These are phyloP conservation scores for Semicossyphus pulcher DNA, from an alignment of 2,113 vertebrate genomes.

Conservation along the genomic window DNA sequence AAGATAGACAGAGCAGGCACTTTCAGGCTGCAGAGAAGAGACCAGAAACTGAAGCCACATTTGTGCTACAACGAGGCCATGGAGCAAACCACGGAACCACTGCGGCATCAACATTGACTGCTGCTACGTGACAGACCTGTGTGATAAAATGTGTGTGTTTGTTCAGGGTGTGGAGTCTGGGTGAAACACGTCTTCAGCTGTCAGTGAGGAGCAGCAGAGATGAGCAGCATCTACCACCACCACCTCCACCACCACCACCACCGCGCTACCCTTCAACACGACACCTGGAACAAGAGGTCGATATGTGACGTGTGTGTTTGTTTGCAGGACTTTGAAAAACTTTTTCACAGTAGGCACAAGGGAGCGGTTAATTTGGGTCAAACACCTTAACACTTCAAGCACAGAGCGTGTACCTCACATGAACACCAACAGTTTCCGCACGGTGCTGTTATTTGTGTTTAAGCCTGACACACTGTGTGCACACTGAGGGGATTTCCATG, in stretches of 20 bases:
- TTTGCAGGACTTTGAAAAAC: too few species aligned
- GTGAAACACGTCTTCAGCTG: conserved; percentile 76
- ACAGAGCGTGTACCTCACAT: conserved; percentile 2
- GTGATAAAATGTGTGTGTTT: conserved; percentile 11
- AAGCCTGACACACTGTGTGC: conserved; percentile 25
- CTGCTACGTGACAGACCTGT: not conserved
- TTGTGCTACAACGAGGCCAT: not conserved
- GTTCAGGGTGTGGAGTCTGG: conserved; percentile 79
- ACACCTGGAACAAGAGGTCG: conserved; percentile 64
- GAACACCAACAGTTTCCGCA: conserved; percentile 30
- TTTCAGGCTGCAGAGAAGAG: not conserved
- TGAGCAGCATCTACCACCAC: conserved; percentile 37
- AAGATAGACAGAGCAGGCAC: not conserved
- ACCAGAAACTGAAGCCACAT: not conserved
- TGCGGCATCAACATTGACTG: too few species aligned
- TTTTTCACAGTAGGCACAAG: not conserved
- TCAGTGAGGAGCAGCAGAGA: conserved; percentile 68
- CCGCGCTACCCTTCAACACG: conserved; percentile 45
- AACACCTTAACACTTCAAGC: not conserved
- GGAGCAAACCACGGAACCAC: not conserved
- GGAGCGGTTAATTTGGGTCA: not conserved
- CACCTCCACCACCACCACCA: conserved; percentile 16
- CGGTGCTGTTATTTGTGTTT: conserved; percentile 33
- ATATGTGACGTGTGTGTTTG: not conserved
- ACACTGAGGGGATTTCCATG: conserved; percentile 56